These are phyloP conservation scores for Cheilosia grossa DNA, from an alignment of 2,888 invertebrate species.

Conservation along the genomic window DNA sequence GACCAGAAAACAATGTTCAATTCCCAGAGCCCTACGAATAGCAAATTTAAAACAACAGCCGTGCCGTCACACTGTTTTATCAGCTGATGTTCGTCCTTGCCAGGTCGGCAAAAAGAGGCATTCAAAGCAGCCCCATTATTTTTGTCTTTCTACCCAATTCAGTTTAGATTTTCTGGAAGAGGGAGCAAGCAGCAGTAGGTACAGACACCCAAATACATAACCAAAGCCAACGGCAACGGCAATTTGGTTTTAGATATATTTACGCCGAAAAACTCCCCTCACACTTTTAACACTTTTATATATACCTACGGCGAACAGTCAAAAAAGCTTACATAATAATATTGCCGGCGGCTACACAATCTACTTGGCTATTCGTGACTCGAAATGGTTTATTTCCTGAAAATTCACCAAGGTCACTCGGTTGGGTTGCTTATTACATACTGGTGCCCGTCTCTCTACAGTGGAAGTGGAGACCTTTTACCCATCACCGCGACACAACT, in stretches of 20 bases:
- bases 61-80: constrained; percentile 44
- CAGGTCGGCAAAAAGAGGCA: constrained; percentile 44
- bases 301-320: neutral
- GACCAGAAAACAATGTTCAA: constrained; percentile 3
- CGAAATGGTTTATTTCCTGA: constrained; percentile 68
- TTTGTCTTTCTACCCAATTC: constrained; percentile 42
- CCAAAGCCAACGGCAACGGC: constrained; percentile 21
- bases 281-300: neutral
- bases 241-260: constrained; percentile 13
- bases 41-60: neutral
- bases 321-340: constrained; percentile 62
- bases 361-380: constrained; percentile 65
- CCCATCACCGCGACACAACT: constrained; percentile 1
- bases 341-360: constrained; percentile 54
- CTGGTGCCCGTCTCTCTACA: constrained; percentile 4
- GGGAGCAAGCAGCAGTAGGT: constrained; percentile 22
- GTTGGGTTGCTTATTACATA: constrained; percentile 22
- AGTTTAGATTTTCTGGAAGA: constrained; percentile 30
- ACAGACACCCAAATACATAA: constrained; percentile 38
- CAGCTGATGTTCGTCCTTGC: constrained; percentile 74
- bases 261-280: constrained; percentile 1
- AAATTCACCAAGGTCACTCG: constrained; percentile 71
- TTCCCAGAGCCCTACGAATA: constrained; percentile 3
- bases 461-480: constrained; percentile 23
- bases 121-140: constrained; percentile 1